Base-by-base conservation (phyloP, 1,140 invertebrate species). In the Bombus huntii region DNA sequence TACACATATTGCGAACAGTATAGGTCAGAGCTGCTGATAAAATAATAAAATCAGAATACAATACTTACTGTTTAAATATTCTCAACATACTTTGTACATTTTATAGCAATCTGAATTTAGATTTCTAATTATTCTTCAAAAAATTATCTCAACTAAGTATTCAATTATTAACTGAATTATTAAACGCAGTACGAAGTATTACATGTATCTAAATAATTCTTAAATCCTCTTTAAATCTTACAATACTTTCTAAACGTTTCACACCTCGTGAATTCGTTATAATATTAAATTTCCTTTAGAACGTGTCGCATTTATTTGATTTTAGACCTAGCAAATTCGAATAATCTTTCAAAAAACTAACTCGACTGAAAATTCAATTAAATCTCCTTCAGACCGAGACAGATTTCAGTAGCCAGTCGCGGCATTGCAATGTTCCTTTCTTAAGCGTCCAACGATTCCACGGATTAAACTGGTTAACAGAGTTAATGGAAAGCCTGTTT, bases 401-500 rank as follows among this genome's bases (percentile, higher is more conserved):
- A 75, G 25, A 53, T 44, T 53, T 75, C 31, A 37, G 6, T 57
- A 22, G 10, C 9, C 18, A 34, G 66, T 8, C 28, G 28, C 18
- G 13, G 53, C 37, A 25, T 66, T 28, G 31, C 28, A 37, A 66
- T n/a, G 34, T 13, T 25, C 25, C 31, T 68, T 42, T 31, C 8
- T 44, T n/a, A 22, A 68, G 3, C 42, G 25, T 12, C 25, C 44
- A 31, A 34, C 22, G 39, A 34, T 59, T 79, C 76, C 8, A 80
- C 12, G 76, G 68, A 84, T 77, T 79, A 47, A 59, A 34, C 39
- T 28, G 53, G 66, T 57, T 39, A 72, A 72, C 66, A 13, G 76
- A 72, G 70, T 62, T n/a, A 71, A 79, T 71, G 37, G 39, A 47
- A 59, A 84, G 53, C 39, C 66, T 34, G 76, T 70, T 84, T 62